These are phyloP conservation scores for Emmelina monodactyla DNA, from an alignment of 2,888 invertebrate genomes.

Conservation along the genomic window DNA sequence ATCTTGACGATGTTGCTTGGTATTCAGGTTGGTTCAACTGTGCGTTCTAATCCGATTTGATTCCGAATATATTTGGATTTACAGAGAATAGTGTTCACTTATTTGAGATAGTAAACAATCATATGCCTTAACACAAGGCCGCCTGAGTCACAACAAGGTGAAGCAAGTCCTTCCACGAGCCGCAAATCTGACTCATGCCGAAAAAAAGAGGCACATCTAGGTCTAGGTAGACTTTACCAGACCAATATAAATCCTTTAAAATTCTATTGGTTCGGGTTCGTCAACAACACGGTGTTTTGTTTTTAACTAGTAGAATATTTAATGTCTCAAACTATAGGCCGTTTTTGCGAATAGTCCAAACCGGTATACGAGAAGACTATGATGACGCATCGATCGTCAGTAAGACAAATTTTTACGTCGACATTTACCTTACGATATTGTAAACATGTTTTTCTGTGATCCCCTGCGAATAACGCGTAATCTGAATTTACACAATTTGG, in stretches of 20 bases:
- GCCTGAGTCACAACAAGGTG: slow-evolving; percentile 57
- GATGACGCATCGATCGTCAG: neutral
- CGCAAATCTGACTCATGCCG: slow-evolving; percentile 27
- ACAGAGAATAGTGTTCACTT: too few relatives aligned
- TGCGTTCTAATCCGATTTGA: too few relatives aligned
- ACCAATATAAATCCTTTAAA: neutral
- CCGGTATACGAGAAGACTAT: too few relatives aligned
- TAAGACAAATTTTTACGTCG: neutral
- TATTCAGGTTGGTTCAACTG: neutral
- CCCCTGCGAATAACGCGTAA: neutral
- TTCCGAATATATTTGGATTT: too few relatives aligned
- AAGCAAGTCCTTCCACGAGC: slow-evolving; percentile 32
- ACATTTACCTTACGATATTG: neutral
- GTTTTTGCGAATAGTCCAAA: too few relatives aligned
- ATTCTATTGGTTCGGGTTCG: too few relatives aligned
- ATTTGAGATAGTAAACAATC: too few relatives aligned
- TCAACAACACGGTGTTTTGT: too few relatives aligned
- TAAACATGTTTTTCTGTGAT: neutral
- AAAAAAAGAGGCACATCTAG: neutral
- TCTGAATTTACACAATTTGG: neutral
- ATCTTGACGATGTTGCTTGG: slow-evolving; percentile 9
- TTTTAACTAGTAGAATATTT: too few relatives aligned
- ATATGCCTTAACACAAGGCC: too few relatives aligned
- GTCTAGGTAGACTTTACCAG: neutral
- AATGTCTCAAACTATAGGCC: too few relatives aligned